Percentiles rank a stretch among this genome's conserved stretches.
phyloP scores from a whole-genome alignment of 1,140 invertebrate genomes.

The Nixonia krombeini region DNA sequence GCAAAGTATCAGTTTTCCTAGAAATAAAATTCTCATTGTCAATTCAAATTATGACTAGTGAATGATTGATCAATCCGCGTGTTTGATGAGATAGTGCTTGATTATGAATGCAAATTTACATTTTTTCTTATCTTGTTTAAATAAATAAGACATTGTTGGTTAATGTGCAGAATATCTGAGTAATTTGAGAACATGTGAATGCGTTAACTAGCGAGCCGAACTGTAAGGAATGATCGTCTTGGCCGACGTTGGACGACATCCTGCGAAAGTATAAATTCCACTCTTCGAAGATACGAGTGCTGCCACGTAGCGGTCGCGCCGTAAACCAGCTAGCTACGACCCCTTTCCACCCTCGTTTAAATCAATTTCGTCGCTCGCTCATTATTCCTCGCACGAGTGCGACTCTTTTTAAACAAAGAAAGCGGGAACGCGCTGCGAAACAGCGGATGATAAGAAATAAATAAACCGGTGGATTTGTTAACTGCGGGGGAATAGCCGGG shows the following conservation, averaged over 20 bases:
- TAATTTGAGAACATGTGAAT: no score
- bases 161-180: no score
- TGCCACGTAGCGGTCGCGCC: conserved; percentile 64
- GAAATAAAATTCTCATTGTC: no score
- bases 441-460: not conserved
- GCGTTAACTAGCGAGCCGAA: no score
- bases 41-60: no score
- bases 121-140: no score
- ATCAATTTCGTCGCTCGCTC: conserved; percentile 59
- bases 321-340: conserved; percentile 60
- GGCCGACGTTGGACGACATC: not conserved
- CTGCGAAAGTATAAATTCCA: conserved; percentile 26
- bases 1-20: no score
- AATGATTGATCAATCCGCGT: no score
- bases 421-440: not conserved
- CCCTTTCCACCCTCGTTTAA: conserved; percentile 47
- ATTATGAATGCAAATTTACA: no score
- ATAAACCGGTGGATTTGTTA: not conserved
- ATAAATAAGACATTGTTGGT: no score
- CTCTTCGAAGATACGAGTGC: conserved; percentile 60
- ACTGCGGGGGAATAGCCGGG: no score
- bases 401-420: not conserved
- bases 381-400: not conserved
- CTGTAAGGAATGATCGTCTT: not conserved
- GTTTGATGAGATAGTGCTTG: no score